Percentiles rank a stretch among this genome's conserved stretches.
These are phyloP conservation scores for Xestobium rufovillosum DNA, from an alignment of 2,888 invertebrate species.

Conservation along the genomic window DNA sequence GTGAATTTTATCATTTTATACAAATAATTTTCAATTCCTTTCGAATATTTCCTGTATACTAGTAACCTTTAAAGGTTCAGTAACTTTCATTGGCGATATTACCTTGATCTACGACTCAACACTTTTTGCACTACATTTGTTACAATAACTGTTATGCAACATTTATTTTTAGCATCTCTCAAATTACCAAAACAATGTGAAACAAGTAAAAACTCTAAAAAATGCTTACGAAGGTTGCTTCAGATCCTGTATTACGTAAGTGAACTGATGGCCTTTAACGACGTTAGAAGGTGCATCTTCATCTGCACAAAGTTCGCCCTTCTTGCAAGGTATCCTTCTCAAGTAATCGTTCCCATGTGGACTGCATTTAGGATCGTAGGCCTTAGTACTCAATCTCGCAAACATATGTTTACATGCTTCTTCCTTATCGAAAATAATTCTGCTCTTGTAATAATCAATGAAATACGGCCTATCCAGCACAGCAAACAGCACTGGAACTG, in stretches of 20 bases:
- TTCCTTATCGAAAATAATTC: conserved; percentile 56
- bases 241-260: conserved; percentile 84
- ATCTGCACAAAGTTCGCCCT: conserved; percentile 69
- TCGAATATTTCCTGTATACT: neutral
- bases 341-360: conserved; percentile 71
- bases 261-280: conserved; percentile 83
- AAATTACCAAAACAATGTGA: neutral
- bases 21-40: conserved; percentile 4
- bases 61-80: too few species aligned
- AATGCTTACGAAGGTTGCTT: conserved; percentile 73
- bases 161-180: neutral
- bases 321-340: conserved; percentile 77
- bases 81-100: too few species aligned
- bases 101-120: too few species aligned
- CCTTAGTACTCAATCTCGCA: conserved; percentile 67
- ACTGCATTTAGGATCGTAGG: conserved; percentile 80
- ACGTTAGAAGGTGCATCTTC: conserved; percentile 83
- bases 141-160: too few species aligned
- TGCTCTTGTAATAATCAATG: conserved; percentile 81
- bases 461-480: conserved; percentile 85
- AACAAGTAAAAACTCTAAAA: too few species aligned
- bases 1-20: too few species aligned
- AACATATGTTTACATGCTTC: conserved; percentile 83
- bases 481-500: conserved; percentile 71
- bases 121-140: too few species aligned